Base-by-base conservation (phyloP, 2,888 invertebrate genomes). In the Coelopa pilipes region DNA sequence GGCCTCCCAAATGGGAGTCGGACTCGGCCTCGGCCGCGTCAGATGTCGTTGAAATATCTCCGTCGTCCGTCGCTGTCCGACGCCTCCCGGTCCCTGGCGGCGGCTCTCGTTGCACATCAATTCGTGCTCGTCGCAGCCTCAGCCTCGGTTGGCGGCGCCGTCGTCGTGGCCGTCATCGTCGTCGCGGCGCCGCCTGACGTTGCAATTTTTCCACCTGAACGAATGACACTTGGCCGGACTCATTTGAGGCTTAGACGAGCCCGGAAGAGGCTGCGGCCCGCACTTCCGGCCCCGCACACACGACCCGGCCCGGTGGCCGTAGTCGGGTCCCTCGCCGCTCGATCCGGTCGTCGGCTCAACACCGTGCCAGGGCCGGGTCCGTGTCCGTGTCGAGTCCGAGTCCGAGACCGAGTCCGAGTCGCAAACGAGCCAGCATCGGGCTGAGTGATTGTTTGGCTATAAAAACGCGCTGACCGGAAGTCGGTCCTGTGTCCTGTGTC, bases 131-230 rank as follows among this genome's bases (percentile, higher is more conserved):
- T 12, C n/a, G 53, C 21, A 19, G 55, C 55, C 3, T 19, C 9
- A 34, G 11, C 55, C 3, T 19, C 9, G 15, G 11, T 10, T 1
- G 1, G 63, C 45, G 15, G 11, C n/a, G 19, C 47, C 4, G 21
- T 21, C 66, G 34, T 7, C 7, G 34, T 34, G 2, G 34, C 34
- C 34, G 34, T 34, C 34, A 53, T 34, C 21, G 19, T 34, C 46
- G 60, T 34, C 34, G 34, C 55, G 45, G 63, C 53, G 76, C 74
- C 78, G 80, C 82, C 80, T 83, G 83, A 83, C 83, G 83, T 81
- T 81, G 83, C 81, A 82, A 82, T 78, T 80, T 84, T 83, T 85
- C 81, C 82, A 81, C 82, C 82, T 83, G 82, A 84, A 78, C 81
- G 81, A 82, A 81, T 79, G 79, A 76, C 76, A 74, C 70, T 75